These are phyloP conservation scores for Hypena proboscidalis DNA, from an alignment of 2,888 invertebrate genomes.

Conservation along the genomic window DNA sequence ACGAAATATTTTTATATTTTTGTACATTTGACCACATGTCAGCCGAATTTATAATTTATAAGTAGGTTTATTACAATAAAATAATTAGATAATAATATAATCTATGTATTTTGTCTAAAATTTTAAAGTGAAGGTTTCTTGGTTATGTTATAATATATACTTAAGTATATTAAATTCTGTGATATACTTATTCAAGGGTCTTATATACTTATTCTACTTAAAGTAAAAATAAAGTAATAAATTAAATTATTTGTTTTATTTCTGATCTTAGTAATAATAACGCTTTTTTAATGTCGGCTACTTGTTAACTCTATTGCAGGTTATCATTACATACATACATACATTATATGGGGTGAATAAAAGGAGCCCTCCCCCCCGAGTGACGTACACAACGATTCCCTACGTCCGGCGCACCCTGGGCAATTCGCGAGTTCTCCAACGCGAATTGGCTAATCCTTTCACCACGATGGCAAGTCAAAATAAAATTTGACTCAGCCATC, in stretches of 20 bases:
- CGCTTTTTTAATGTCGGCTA: no score
- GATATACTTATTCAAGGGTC: conserved; percentile 43
- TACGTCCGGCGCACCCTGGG: no score
- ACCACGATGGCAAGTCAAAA: no score
- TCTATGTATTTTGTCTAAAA: neutral
- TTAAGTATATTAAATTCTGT: conserved; percentile 44
- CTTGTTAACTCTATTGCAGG: no score
- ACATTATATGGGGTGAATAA: no score
- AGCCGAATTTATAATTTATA: conserved; percentile 35
- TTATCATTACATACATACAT: no score
- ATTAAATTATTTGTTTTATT: neutral
- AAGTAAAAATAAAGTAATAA: conserved; percentile 4
- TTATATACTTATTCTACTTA: conserved; percentile 36
- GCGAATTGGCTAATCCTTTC: no score
- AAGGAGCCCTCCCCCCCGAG: no score
- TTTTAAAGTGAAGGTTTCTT: conserved; percentile 8
- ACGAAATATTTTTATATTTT: conserved; percentile 7
- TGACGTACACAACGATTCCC: no score
- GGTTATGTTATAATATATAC: conserved; percentile 10
- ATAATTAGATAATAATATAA: neutral
- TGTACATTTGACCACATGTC: conserved; percentile 20
- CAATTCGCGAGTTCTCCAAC: no score
- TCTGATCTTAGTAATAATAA: no score
- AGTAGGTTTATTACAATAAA: neutral
- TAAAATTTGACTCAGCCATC: no score